Base-by-base conservation (phyloP, 2,888 invertebrate species). In the Melinopterus prodromus region DNA sequence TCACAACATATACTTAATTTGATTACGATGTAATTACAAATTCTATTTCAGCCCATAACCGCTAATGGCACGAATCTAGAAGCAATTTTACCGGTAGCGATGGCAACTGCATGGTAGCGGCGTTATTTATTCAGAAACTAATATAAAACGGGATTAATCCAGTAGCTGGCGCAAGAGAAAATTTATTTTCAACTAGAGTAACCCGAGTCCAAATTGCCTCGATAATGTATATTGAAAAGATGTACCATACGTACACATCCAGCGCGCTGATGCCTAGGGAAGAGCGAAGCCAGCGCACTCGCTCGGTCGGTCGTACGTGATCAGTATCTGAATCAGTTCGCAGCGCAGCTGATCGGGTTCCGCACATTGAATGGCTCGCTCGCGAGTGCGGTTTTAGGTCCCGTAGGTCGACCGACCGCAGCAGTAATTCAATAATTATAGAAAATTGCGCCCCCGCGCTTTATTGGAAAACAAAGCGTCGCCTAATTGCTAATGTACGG, bases 111-210 rank as follows among this genome's bases (percentile, higher is more conserved):
- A 26, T 53, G 53, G 53, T 53, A 53, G 53, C 53, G 53, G 12
- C 53, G 53, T 53, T 53, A 53, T 53, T 53, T 53, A 53, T 53
- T 53, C 53, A 53, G 53, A 53, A 53, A 53, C 53, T 53, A 53
- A 53, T 53, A 53, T 53, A 53, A 53, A 53, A 53, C 53, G 7
- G 53, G 53, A 53, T 53, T 53, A 53, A 53, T 53, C 53, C 53
- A 53, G 53, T 12, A 12, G 12, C 53, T 12, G 53, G 12, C 53
- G 53, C 53, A 53, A 53, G 53, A 53, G 53, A 53, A 53, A 53
- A 53, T 53, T 53, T 53, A 53, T 53, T 53, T 53, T 53, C 53
- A 53, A 53, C 53, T 53, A 53, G 53, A 53, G 53, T 53, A 53
- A 53, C 53, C 53, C 53, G 53, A 53, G 53, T 53, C 53, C 53